Evolutionary conservation across 2,797 vertebrate species (phyloP).

Genomic region (Xenops minutus): DNA sequence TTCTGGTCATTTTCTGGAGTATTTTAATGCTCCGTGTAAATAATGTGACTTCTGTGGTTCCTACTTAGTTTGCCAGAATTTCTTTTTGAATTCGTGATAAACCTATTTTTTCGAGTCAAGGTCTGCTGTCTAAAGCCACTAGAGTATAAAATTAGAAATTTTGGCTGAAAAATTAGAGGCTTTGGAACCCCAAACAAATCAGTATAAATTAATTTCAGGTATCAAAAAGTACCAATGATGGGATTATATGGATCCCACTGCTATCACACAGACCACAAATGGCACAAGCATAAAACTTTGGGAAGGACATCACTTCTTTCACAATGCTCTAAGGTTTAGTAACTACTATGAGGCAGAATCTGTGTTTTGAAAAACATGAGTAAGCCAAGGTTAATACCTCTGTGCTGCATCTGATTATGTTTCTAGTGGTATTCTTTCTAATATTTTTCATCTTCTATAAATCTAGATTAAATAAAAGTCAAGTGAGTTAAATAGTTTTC

Average conservation of each 20-base stretch:
- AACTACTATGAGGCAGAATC: not conserved
- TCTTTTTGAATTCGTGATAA: not conserved
- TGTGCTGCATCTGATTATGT: not conserved
- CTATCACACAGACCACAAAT: not conserved
- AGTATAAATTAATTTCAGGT: not conserved
- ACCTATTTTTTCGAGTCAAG: not conserved
- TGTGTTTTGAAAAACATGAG: not conserved
- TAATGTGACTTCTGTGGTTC: not conserved
- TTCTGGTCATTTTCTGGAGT: not conserved
- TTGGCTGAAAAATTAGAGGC: not conserved
- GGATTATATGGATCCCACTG: rapidly evolving
- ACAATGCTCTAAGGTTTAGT: not conserved
- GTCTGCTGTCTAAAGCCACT: not conserved
- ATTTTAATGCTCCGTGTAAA: not conserved
- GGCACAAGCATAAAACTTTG: not conserved
- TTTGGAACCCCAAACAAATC: not conserved
- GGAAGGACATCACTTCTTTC: not conserved
- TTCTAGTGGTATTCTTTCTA: not conserved
- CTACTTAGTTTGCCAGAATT: not conserved
- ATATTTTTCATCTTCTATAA: not conserved
- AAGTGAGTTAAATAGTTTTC: not conserved
- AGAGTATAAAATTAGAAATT: not conserved
- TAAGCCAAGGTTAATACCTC: not conserved
- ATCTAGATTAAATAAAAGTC: not conserved
- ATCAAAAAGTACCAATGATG: not conserved